These are phyloP conservation scores for Acropora yongei DNA, from an alignment of 64 coral and sea anemone genomes.

Conservation along the genomic window DNA sequence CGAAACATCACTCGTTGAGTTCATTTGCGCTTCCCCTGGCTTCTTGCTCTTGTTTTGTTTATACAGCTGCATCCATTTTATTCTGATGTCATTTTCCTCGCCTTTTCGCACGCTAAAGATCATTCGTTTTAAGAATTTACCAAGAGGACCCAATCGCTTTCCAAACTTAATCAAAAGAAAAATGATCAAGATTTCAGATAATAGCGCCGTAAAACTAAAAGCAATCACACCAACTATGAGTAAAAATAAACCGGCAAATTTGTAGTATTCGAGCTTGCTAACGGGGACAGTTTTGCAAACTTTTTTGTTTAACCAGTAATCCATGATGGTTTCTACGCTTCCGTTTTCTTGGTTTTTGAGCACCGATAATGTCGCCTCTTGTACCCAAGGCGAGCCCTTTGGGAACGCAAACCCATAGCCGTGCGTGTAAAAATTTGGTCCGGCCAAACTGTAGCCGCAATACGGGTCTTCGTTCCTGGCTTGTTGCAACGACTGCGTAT, in stretches of 20 bases:
- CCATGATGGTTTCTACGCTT: constrained; percentile 42
- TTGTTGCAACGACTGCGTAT: constrained; percentile 51
- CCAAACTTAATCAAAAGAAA: constrained; percentile 47
- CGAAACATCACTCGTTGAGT: not conserved
- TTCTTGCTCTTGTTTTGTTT: constrained; percentile 15
- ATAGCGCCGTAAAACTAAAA: constrained; percentile 20
- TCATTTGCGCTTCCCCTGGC: not conserved
- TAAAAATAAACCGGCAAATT: constrained; percentile 60
- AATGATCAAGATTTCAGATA: constrained; percentile 46
- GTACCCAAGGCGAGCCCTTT: constrained; percentile 45
- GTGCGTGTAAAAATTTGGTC: constrained; percentile 38
- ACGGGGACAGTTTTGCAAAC: not conserved
- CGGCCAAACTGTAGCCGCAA: constrained; percentile 48
- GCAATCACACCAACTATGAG: constrained; percentile 23
- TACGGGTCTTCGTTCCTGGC: constrained; percentile 15
- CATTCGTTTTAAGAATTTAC: constrained; percentile 12
- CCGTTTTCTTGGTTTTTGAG: constrained; percentile 74
- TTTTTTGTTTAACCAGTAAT: constrained; percentile 48
- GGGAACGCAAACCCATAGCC: constrained; percentile 53
- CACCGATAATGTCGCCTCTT: constrained; percentile 50
- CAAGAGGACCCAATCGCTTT: constrained; percentile 20
- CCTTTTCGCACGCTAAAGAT: constrained; percentile 46
- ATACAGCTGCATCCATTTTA: constrained; percentile 30
- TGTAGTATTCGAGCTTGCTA: not conserved
- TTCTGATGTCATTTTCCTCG: constrained; percentile 28